Evolutionary conservation across 2,888 invertebrate species (phyloP).

Genomic region (Seira sanloemensis): DNA sequence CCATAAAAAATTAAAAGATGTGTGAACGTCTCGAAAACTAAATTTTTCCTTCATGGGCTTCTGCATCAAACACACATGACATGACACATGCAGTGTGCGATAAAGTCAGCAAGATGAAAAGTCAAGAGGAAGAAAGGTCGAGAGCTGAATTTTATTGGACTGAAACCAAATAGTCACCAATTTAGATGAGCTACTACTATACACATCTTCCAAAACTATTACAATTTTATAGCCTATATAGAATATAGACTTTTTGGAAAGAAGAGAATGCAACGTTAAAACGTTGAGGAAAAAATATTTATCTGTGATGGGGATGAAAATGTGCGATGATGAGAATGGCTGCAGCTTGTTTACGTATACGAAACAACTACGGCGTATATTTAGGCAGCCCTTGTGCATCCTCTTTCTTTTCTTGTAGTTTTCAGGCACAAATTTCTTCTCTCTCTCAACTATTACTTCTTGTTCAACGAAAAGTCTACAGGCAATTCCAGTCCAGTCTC

Average conservation of each 20-base stretch:
- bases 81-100: neutral
- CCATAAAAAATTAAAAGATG: slow-evolving; percentile 13
- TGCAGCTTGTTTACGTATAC: slow-evolving; percentile 41
- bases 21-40: neutral
- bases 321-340: slow-evolving; percentile 19
- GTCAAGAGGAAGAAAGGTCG: slow-evolving; percentile 32
- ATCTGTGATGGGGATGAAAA: neutral
- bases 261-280: neutral
- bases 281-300: neutral
- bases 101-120: slow-evolving; percentile 12
- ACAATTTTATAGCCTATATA: neutral
- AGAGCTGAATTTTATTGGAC: slow-evolving; percentile 41
- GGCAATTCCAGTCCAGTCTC: no score
- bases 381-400: slow-evolving; percentile 25
- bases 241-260: no score
- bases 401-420: neutral
- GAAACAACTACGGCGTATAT: slow-evolving; percentile 41
- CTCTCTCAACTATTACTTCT: no score
- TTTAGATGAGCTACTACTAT: slow-evolving; percentile 21
- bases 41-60: neutral
- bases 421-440: no score
- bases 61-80: neutral
- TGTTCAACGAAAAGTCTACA: no score
- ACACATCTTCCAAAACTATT: neutral
- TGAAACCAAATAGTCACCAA: slow-evolving; percentile 47